phyloP scores from a whole-genome alignment of 2,888 invertebrate genomes.

The Drosophila demipolita region DNA sequence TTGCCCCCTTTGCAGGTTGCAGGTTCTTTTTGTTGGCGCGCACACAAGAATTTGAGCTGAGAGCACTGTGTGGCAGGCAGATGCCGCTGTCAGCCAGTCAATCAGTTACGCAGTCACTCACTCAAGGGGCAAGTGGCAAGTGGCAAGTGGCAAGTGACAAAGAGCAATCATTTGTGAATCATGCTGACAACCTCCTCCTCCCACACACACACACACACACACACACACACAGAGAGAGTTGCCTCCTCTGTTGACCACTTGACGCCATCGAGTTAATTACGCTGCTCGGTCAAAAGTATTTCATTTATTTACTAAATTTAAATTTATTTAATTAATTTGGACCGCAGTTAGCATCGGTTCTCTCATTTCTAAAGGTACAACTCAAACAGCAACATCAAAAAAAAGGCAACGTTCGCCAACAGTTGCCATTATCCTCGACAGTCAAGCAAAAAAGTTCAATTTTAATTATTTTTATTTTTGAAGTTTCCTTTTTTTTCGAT shows the following conservation, averaged over 20 bases:
- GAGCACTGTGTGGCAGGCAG: conserved; percentile 29
- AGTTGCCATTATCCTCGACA: conserved; percentile 31
- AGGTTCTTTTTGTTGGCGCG: conserved; percentile 7
- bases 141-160: conserved; percentile 53
- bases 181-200: conserved; percentile 28
- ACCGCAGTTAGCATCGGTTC: conserved; percentile 31
- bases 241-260: conserved; percentile 1
- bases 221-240: no score
- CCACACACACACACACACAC: no score
- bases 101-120: conserved; percentile 26
- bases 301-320: conserved; percentile 58
- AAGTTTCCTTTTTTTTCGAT: conserved; percentile 11
- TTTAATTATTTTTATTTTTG: conserved; percentile 64
- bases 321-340: conserved; percentile 74
- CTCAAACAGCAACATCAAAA: conserved; percentile 23
- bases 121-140: conserved; percentile 28
- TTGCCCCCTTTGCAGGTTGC: conserved; percentile 2
- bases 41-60: conserved; percentile 1
- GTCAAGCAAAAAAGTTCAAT: conserved; percentile 29
- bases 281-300: conserved; percentile 59
- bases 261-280: conserved; percentile 60
- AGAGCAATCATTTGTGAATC: conserved; percentile 73
- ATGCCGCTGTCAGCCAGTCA: conserved; percentile 27
- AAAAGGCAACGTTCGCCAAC: conserved; percentile 35
- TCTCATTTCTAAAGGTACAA: conserved; percentile 17